Evolutionary conservation across 2,888 invertebrate genomes (phyloP), one percentile per base, ranked within the genome.

Genomic region (Pherbina coryleti): DNA sequence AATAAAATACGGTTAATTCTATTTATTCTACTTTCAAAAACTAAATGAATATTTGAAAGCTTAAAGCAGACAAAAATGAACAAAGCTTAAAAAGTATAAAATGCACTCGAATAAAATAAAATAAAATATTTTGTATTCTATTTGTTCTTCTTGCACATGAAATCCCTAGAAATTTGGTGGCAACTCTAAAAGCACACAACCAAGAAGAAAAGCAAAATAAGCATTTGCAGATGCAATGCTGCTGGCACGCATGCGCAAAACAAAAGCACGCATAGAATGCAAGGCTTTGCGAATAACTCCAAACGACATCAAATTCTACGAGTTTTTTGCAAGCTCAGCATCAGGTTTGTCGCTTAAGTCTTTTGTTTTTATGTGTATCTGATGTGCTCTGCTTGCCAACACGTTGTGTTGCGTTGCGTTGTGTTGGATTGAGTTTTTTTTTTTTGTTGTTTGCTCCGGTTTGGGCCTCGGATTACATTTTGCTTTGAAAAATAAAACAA

Each of bases 301-400:
- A 70, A 77, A 67, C 78, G 72, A 64, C 78, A 64, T 44, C 70
- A 64, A 69, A 75, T 75, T 67, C 55, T 64, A 49, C 19, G 51
- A 34, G 31, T 31, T 67, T 75, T 66, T 67, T 62, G 28, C 28
- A 2, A 11, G 28, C 31, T 5, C 64, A 28, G 64, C n/a, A 75
- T 57, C 83, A 82, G 83, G 86, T 85, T 85, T 86, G 84, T 84
- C 82, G 81, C 86, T 84, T 86, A 83, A 85, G 85, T 86, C 86
- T 85, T 85, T 85, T 82, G 86, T 85, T 84, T 80, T 60, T 11
- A 7, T 25, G 8, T 49, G 31, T 49, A 49, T n/a, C 28, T 55
- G 49, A 51, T 44, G 69, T 22, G 31, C n/a, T 19, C 37, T 34
- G 34, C n/a, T 37, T 22, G 37, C 44, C 14, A 11, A 22, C 55